These are phyloP conservation scores for Dipodomys ordii DNA, from an alignment of 2,113 vertebrate species.

Conservation along the genomic window DNA sequence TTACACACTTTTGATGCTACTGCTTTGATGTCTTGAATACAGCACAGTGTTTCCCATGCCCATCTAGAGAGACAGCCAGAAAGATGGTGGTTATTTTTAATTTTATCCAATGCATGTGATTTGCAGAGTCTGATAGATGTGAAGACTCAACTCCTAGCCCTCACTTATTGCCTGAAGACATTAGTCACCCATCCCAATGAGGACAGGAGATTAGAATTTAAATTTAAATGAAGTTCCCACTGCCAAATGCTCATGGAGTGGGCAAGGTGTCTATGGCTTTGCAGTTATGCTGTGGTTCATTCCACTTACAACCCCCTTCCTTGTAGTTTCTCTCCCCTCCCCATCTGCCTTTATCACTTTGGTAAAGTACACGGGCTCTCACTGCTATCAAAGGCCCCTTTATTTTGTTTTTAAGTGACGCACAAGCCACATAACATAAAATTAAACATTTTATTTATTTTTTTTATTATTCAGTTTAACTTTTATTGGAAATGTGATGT, in stretches of 20 bases:
- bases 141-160: background rate
- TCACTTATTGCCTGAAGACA: constrained; percentile 8
- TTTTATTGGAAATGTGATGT: too few relatives aligned
- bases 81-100: constrained; percentile 77
- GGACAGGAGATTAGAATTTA: background rate
- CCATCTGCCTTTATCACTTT: background rate
- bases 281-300: background rate
- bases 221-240: background rate
- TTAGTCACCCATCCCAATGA: background rate
- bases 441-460: background rate
- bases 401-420: background rate
- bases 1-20: constrained; percentile 67
- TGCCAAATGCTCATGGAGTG: background rate
- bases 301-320: background rate
- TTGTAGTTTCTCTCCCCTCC: background rate
- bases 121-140: background rate
- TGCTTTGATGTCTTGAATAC: constrained; percentile 79
- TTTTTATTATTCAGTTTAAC: too few relatives aligned
- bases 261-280: background rate
- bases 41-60: constrained; percentile 56
- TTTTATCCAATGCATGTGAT: constrained; percentile 63
- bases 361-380: background rate
- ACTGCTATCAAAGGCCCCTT: background rate
- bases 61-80: constrained; percentile 55
- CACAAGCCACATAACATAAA: background rate